Evolutionary conservation across 1,140 invertebrate genomes (phyloP), one percentile per base, ranked within the genome.

Genomic region (Drosophila sturtevanti): DNA sequence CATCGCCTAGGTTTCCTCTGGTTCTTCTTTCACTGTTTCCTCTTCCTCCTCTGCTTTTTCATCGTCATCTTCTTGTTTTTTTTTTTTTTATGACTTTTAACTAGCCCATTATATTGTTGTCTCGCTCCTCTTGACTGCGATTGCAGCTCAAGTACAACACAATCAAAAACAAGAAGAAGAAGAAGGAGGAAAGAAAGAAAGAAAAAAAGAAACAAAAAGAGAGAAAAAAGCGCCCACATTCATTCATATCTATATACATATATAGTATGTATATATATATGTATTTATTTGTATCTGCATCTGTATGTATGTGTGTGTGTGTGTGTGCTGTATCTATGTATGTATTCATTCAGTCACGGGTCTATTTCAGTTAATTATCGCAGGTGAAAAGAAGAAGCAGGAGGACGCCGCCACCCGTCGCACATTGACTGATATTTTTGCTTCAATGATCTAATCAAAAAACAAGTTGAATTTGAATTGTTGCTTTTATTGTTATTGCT

Each of bases 321-420:
- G 41, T 48, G 54, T 5, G 16, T 12, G 14, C 27, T 27, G 51
- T 54, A 4, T 31, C 27, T 55, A 14, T 55, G 24, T 24, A 24
- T 54, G 14, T 22, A 55, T 31, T 14, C 65, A 86, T 73, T 35
- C 78, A 87, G 82, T 86, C 81, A 86, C 82, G 81, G 82, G 82
- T 86, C 78, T 86, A 81, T 86, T 86, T 87, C 82, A 86, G 82
- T 86, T 86, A 86, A 86, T 87, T 86, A 86, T 87, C 81, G 82
- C 81, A 71, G 76, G 68, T 71, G 72, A 60, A 41, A 37, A 37
- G 82, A 55, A 73, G 68, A 79, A 64, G 63, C 74, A 55, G 63
- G 60, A 37, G 65, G 38, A 16, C 48, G 16, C 60, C 38, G 21
- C 60, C 60, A 37, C 54, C 63, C n/a, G 21, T 31, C 52, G 35